Evolutionary conservation across 2,113 vertebrate species (phyloP), one percentile per base, ranked within the genome.

Genomic region (Psittacara wagleri): DNA sequence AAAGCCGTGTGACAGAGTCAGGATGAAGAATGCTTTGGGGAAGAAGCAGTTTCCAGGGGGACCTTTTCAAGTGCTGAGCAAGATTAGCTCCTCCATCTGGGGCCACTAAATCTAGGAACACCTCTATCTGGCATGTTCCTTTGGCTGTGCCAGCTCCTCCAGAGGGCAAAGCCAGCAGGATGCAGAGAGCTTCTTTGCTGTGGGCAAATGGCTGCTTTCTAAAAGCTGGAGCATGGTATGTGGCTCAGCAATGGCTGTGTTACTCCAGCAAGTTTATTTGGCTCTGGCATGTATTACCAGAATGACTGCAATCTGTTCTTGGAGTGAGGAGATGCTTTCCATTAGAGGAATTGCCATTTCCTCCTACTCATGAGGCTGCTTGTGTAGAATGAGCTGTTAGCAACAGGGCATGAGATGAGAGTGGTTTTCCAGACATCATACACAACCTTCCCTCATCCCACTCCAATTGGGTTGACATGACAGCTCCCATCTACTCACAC

Each of bases 341-440:
- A 92, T 92, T 43, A 37, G 35, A 94, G 94, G 84, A 94, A 86
- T 49, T 96, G 63, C 62, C 29, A 48, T 97, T 88, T 97, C 90
- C 72, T 97, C 87, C 95, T 90, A 77, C 80, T 94, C 37, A 20
- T 24, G 55, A 84, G 63, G 48, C 64, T 91, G 80, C 68, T 67
- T 73, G 83, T 73, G 79, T 37, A 81, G 68, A 92, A 84, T 5
- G 63, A 97, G 83, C 62, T 92, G 75, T 55, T 92, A 92, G 52
- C 69, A 92, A 63, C 37, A 88, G 67, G 72, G 72, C 67, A 83
- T 25, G 70, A 62, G 48, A 48, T 9, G 20, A 68, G 48, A 57
- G 57, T 7, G 11, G 70, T 68, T 92, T 88, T 94, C 75, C 37
- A 81, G 86, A 46, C 29, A 24, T 59, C 83, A 48, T 9, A 23